Percentiles rank a stretch among this genome's conserved stretches.
Evolutionary conservation across 2,888 invertebrate species (phyloP).

Genomic region (Eurois occulta): DNA sequence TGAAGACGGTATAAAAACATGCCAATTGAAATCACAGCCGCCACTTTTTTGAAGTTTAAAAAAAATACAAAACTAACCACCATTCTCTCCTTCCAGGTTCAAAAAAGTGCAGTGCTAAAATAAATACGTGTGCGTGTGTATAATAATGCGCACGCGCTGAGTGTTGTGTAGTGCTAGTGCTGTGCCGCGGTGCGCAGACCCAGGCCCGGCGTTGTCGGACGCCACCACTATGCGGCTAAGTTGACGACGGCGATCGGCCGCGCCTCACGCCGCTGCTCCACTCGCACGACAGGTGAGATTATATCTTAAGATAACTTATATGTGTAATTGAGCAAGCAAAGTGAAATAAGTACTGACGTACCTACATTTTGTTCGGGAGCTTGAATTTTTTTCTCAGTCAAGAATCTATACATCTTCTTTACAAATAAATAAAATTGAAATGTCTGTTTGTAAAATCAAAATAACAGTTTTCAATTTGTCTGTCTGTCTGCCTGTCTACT

Average conservation of each 20-base stretch:
- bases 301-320: background rate
- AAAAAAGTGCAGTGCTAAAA: constrained; percentile 76
- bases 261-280: constrained; percentile 86
- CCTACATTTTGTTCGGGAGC: background rate
- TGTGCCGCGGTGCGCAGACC: constrained; percentile 70
- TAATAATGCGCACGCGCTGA: constrained; percentile 71
- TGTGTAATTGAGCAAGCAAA: background rate
- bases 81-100: constrained; percentile 78
- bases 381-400: too few species aligned
- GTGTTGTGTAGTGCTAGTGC: constrained; percentile 71
- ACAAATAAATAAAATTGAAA: too few species aligned
- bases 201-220: constrained; percentile 69
- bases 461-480: too few species aligned
- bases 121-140: constrained; percentile 69
- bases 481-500: too few species aligned
- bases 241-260: constrained; percentile 88
- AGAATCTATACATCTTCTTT: too few species aligned
- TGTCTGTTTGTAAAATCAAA: too few species aligned
- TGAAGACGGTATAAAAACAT: too few species aligned
- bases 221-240: constrained; percentile 84
- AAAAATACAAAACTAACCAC: background rate
- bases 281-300: constrained; percentile 81
- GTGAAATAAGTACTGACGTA: background rate
- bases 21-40: too few species aligned
- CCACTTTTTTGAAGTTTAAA: too few species aligned